Evolutionary conservation across 2,888 invertebrate species (phyloP), one percentile per base, ranked within the genome.

Genomic region (Torymus auratus): DNA sequence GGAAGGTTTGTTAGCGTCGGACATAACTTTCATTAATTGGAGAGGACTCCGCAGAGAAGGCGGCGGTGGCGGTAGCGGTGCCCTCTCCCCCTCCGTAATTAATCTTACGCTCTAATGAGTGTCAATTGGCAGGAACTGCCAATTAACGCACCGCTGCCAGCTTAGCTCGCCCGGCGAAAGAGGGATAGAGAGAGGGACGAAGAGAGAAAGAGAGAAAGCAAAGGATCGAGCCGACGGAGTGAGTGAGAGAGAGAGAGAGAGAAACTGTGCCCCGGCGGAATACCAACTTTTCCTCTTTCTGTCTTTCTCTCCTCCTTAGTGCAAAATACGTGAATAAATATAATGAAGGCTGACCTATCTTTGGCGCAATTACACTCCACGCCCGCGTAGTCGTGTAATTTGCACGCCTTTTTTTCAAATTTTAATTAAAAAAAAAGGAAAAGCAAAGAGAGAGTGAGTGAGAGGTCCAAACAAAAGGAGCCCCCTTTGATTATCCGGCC

Each of bases 1-100:
- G 83, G 84, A 84, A 86, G 87, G 88, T 88, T 88, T 87, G 87
- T 87, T 87, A 87, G 86, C 86, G 86, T 86, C 85, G 86, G 86
- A 86, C 88, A 87, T 88, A 87, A 87, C 87, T 88, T 88, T 88
- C 87, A 87, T 87, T 88, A 88, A 88, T 87, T 88, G 87, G 86
- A 87, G 87, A 87, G 87, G 86, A 87, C 85, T 86, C 84, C 72
- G 61, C 83, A 84, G 83, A 85, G 84, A 78, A 84, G 85, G 83
- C 76, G 82, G 83, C 83, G 83, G 82, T 80, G 68, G 73, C 72
- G 62, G 75, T 79, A 62, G 78, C 77, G 64, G 65, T 7, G 41
- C 12, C 52, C 15, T 17, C 64, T 62, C 70, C 76, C 74, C 80
- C 84, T 75, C 85, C 85, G 87, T 87, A 87, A 88, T 88, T 88